Evolutionary conservation across 2,797 vertebrate genomes (phyloP), one percentile per base, ranked within the genome.

Genomic region (Danio choprae): DNA sequence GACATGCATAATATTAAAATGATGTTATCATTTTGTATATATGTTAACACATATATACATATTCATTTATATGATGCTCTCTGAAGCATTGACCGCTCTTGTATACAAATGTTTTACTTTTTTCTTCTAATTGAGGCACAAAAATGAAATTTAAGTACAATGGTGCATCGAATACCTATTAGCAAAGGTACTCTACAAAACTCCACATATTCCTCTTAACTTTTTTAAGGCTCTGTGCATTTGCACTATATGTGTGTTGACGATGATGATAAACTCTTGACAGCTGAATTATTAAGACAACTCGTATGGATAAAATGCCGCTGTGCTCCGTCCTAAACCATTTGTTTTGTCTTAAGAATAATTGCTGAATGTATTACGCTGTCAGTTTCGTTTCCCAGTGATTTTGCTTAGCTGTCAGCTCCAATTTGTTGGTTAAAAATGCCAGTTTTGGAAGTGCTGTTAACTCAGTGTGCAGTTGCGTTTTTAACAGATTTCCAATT

Each of bases 391-490:
- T 29, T 53, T 53, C 29, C 18, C 15, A 18, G 56, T 4, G 16
- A 48, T 36, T n/a, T 41, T 65, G 18, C 40, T 56, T 12, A 0
- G 62, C 59, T 44, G 38, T 55, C 50, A 12, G 5, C 38, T 16
- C 53, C 74, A 67, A 44, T 67, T 77, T 67, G 38, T 56, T 56
- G 13, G 62, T 53, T 53, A 76, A 65, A 75, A 50, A 76, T 29
- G 4, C 43, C 50, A 8, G 40, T 76, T 65, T 76, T 11, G 10
- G 20, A 67, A 44, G 38, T 50, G 55, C 62, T 16, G 15, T 36
- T 20, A 13, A 36, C 15, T 41, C 4, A 36, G n/a, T 53, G 29
- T 50, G 46, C 29, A 67, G 12, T 36, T 46, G 29, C 1, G 29
- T 29, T 40, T 75, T 41, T 41, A 63, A 51, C 63, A 77, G 22